Conservation (phyloP, 2,113 vertebrate genomes). For the Cynocephalus volans region DNA sequence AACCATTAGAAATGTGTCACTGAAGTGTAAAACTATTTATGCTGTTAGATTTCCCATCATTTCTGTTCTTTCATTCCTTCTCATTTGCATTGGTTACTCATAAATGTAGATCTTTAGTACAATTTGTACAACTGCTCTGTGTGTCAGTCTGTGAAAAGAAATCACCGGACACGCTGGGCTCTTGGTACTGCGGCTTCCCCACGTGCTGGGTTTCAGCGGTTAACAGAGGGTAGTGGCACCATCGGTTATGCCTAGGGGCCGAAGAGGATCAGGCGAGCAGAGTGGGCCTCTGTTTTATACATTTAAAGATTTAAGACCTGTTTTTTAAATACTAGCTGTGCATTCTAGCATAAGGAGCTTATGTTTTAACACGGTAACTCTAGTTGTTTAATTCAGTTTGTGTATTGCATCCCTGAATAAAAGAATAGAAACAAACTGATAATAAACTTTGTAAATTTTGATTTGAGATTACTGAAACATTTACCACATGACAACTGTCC, state of each 20-base stretch:
- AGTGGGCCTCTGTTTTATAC: too few relatives aligned
- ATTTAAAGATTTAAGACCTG: background rate
- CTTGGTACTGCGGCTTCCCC: background rate
- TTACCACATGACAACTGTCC: background rate
- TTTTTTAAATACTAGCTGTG: background rate
- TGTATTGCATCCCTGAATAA: background rate
- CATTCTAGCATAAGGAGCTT: background rate
- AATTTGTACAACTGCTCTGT: conserved; percentile 23
- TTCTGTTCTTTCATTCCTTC: conserved; percentile 64
- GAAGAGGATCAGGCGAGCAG: background rate
- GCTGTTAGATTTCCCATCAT: conserved; percentile 68
- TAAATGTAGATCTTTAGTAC: conserved; percentile 48
- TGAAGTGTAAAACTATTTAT: conserved; percentile 54
- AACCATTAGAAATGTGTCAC: conserved; percentile 64
- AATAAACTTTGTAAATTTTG: background rate
- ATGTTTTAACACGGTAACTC: background rate
- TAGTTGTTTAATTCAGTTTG: background rate
- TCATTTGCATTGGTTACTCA: conserved; percentile 80
- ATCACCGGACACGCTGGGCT: background rate
- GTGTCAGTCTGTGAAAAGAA: conserved; percentile 14
- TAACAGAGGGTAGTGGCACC: background rate
- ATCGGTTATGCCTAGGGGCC: background rate
- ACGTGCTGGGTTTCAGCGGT: background rate
- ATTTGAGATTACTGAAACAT: background rate
- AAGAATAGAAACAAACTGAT: too few relatives aligned